Percentiles rank a stretch among this genome's conserved stretches.
These are phyloP conservation scores for Epinephelus coioides DNA, from an alignment of 2,797 vertebrate genomes.

Conservation along the genomic window DNA sequence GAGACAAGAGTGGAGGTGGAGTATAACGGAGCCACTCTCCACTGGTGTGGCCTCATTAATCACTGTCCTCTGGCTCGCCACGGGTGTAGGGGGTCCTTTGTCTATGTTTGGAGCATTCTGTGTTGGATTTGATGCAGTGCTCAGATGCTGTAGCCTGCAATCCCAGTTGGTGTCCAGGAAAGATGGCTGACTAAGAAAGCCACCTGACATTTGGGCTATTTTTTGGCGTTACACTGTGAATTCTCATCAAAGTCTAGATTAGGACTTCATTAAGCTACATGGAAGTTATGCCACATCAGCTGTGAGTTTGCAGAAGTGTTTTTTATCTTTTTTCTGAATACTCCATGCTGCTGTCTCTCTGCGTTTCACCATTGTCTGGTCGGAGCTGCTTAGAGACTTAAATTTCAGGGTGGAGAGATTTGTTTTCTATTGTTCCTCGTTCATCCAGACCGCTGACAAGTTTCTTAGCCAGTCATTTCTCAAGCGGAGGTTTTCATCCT, in stretches of 20 bases:
- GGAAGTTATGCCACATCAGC: conserved; percentile 52
- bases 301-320: conserved; percentile 11
- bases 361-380: conserved; percentile 29
- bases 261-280: conserved; percentile 69
- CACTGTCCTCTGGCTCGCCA: conserved; percentile 75
- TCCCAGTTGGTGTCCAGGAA: conserved; percentile 45
- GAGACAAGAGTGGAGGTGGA: conserved; percentile 69
- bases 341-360: conserved; percentile 1
- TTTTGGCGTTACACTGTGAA: conserved; percentile 12
- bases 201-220: conserved; percentile 18
- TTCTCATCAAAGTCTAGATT: conserved; percentile 63
- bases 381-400: conserved; percentile 10
- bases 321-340: conserved; percentile 24
- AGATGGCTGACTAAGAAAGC: conserved; percentile 43
- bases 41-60: conserved; percentile 82
- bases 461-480: conserved; percentile 38
- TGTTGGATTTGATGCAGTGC: conserved; percentile 54
- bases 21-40: conserved; percentile 71
- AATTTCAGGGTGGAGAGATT: conserved; percentile 31
- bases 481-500: conserved; percentile 39
- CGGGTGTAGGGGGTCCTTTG: conserved; percentile 70
- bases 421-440: conserved; percentile 43
- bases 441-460: conserved; percentile 28
- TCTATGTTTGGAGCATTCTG: conserved; percentile 65
- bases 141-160: conserved; percentile 48